phyloP scores from a whole-genome alignment of 2,888 invertebrate genomes.

The Anodontia alba region DNA sequence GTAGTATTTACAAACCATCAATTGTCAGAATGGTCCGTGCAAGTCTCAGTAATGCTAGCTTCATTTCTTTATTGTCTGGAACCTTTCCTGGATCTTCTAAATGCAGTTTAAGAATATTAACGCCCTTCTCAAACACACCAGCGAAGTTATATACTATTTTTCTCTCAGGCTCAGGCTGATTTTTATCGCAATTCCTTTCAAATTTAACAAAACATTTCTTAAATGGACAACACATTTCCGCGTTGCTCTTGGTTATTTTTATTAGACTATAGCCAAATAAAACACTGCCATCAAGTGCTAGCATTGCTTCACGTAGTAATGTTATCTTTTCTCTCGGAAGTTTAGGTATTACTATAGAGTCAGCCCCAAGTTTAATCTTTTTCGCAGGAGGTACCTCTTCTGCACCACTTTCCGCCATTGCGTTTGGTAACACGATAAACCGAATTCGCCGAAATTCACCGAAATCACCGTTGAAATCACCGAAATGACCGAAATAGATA shows the following conservation, averaged over 20 bases:
- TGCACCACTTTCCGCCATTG: not conserved
- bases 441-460: too few species aligned
- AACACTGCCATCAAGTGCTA: not conserved
- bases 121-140: not conserved
- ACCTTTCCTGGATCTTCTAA: not conserved
- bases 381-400: not conserved
- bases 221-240: not conserved
- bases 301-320: not conserved
- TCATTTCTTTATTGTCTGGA: not conserved
- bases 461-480: too few species aligned
- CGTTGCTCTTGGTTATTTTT: conserved; percentile 3
- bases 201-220: not conserved
- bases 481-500: too few species aligned
- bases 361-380: not conserved
- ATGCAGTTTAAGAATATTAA: not conserved
- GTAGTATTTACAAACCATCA: not conserved
- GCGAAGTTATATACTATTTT: not conserved
- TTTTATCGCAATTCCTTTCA: not conserved
- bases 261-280: not conserved
- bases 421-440: too few species aligned
- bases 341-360: not conserved
- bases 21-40: not conserved
- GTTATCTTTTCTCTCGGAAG: not conserved
- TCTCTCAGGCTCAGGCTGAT: not conserved
- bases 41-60: not conserved